phyloP scores from a whole-genome alignment of 1,140 invertebrate genomes.

The Drosophila sulfurigaster region DNA sequence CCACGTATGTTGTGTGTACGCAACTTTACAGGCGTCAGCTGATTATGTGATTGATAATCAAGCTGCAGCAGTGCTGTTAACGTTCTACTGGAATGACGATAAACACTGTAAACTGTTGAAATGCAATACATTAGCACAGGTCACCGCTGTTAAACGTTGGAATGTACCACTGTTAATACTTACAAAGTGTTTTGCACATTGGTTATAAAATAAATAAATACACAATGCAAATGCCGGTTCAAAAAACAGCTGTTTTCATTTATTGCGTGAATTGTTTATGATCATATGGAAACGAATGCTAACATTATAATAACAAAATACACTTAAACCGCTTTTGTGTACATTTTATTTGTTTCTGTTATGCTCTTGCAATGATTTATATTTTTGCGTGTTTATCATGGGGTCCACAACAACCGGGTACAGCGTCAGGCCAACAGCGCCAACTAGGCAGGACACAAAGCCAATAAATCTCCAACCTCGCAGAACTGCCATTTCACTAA shows the following conservation, averaged over 20 bases:
- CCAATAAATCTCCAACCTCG: conserved; percentile 87
- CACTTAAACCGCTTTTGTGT: not conserved
- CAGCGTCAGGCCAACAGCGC: conserved; percentile 86
- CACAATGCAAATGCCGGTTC: not conserved
- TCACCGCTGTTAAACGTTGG: not conserved
- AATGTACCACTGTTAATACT: not conserved
- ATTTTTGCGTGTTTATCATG: conserved; percentile 88
- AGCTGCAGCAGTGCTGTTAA: conserved; percentile 37
- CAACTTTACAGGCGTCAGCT: conserved; percentile 33
- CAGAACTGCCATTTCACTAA: conserved; percentile 80
- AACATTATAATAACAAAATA: conserved; percentile 1
- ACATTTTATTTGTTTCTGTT: conserved; percentile 44
- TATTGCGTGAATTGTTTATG: not conserved
- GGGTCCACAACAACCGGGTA: conserved; percentile 89
- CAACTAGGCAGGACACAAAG: conserved; percentile 87
- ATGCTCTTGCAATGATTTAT: conserved; percentile 85
- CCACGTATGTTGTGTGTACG: conserved; percentile 33
- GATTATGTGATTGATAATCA: conserved; percentile 16
- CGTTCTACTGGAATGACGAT: not conserved
- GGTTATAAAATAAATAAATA: not conserved
- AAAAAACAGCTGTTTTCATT: conserved; percentile 8
- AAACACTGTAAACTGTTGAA: conserved; percentile 2
- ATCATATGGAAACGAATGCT: not conserved
- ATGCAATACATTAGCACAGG: not conserved
- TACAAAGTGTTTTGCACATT: not conserved